Percentiles rank a stretch among this genome's conserved stretches.
Conservation (phyloP, 2,797 vertebrate genomes). For the Catharus ustulatus region DNA sequence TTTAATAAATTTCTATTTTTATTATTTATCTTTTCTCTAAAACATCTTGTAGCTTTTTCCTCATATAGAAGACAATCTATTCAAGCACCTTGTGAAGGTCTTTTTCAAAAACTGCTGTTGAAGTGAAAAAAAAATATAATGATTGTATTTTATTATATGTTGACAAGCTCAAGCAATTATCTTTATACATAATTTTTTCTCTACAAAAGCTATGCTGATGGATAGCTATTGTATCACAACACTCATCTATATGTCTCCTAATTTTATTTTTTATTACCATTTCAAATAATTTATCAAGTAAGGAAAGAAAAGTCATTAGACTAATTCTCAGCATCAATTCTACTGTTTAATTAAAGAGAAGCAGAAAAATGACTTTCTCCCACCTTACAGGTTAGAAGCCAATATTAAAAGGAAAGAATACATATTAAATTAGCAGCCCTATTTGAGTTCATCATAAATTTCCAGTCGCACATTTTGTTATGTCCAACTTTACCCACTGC, state of each 20-base stretch:
- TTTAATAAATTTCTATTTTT: background rate
- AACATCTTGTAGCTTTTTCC: background rate
- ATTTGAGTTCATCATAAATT: conserved; percentile 40
- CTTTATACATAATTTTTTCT: conserved; percentile 19
- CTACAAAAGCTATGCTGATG: conserved; percentile 12
- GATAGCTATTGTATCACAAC: conserved; percentile 19
- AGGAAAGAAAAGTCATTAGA: conserved; percentile 59
- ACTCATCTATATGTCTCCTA: conserved; percentile 26
- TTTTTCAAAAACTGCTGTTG: background rate
- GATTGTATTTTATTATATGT: conserved; percentile 17
- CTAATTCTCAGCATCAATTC: conserved; percentile 63
- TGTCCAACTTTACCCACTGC: background rate
- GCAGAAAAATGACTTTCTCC: conserved; percentile 57
- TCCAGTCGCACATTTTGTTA: background rate
- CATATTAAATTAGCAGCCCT: conserved; percentile 15
- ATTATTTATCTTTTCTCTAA: background rate
- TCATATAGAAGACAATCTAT: background rate
- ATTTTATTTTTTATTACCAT: conserved; percentile 60
- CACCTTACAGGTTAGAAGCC: conserved; percentile 51
- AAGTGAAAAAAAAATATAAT: background rate
- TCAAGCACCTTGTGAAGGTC: background rate
- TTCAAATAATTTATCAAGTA: conserved; percentile 57
- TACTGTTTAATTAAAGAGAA: conserved; percentile 54
- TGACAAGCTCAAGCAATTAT: conserved; percentile 35
- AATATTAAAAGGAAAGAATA: conserved; percentile 36